A percentile compares a stretch with the other conserved stretches of the same genome.
Conservation (phyloP, 2,888 invertebrate species). For the Arctia plantaginis region DNA sequence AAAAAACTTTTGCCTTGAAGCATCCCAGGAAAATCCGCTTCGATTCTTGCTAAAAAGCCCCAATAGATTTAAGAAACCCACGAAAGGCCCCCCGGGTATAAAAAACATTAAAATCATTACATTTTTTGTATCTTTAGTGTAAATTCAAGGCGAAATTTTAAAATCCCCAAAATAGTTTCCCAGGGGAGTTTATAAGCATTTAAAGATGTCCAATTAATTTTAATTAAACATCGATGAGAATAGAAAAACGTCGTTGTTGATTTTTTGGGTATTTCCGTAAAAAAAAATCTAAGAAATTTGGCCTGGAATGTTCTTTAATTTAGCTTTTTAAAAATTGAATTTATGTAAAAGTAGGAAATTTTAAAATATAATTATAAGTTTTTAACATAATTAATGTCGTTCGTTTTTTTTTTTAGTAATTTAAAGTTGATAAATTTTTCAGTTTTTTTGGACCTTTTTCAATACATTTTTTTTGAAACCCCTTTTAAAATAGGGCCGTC, state of each 20-base stretch:
- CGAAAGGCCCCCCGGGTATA: not conserved
- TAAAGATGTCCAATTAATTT: not conserved
- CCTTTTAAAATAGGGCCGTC: not conserved
- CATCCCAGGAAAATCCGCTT: no score
- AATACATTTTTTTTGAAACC: not conserved
- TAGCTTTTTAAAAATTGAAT: not conserved
- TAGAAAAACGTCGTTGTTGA: not conserved
- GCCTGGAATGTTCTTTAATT: not conserved
- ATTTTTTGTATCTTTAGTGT: not conserved
- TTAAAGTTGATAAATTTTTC: not conserved
- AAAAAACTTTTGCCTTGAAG: no score
- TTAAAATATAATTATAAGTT: not conserved
- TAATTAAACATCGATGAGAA: not conserved
- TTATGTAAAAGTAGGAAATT: not conserved
- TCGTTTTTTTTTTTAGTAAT: not conserved
- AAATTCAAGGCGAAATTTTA: not conserved
- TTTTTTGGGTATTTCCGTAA: not conserved
- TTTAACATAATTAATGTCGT: not conserved
- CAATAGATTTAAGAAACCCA: no score
- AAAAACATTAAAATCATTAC: not conserved
- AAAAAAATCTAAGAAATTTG: not conserved
- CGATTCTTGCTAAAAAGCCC: no score
- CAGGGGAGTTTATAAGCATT: not conserved
- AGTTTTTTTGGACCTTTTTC: rapidly evolving
- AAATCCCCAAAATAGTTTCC: not conserved